These are phyloP conservation scores for Actinia equina DNA, from an alignment of 64 coral and sea anemone genomes.

Conservation along the genomic window DNA sequence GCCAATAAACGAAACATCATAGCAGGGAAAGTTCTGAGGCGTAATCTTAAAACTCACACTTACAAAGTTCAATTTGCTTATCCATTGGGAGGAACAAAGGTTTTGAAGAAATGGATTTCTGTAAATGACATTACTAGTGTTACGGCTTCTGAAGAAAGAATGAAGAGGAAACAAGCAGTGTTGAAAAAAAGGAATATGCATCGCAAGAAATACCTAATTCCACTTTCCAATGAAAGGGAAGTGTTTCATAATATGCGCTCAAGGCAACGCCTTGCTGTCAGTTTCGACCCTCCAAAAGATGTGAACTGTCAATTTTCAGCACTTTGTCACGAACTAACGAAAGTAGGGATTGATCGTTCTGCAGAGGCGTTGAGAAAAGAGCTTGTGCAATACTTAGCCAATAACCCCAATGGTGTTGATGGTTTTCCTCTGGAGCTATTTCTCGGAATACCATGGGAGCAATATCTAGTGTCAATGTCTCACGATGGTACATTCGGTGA, in stretches of 20 bases:
- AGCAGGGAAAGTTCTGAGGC: constrained; percentile 17
- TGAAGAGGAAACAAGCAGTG: constrained; percentile 13
- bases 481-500: constrained; percentile 31
- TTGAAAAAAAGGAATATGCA: background rate
- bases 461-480: constrained; percentile 30
- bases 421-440: constrained; percentile 26
- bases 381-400: constrained; percentile 11
- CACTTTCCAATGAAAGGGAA: background rate
- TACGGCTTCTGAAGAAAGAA: constrained; percentile 15
- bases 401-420: constrained; percentile 7
- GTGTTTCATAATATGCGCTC: background rate
- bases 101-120: constrained; percentile 28
- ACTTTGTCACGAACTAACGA: background rate
- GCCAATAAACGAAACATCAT: constrained; percentile 32
- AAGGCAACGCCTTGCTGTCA: background rate
- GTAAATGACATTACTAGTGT: constrained; percentile 15
- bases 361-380: background rate
- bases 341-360: constrained; percentile 13
- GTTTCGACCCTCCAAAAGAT: constrained; percentile 15
- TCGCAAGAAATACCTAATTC: constrained; percentile 1
- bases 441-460: background rate
- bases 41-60: constrained; percentile 11
- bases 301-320: constrained; percentile 44
- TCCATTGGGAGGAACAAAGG: constrained; percentile 13
- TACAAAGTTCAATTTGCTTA: constrained; percentile 36